These are phyloP conservation scores for Acrocera orbiculus DNA, from an alignment of 2,888 invertebrate genomes.

Conservation along the genomic window DNA sequence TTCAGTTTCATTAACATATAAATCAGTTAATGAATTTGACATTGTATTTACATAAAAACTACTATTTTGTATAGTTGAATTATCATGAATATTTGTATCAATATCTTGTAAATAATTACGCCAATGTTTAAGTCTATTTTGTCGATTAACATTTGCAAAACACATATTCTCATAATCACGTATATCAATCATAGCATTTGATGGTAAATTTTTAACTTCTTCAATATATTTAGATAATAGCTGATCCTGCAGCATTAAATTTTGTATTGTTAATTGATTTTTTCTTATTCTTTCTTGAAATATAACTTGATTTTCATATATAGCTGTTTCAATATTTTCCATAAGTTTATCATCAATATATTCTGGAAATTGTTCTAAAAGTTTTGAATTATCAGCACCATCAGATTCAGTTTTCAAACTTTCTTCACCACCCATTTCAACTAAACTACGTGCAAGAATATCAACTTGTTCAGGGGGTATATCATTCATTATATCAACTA, in stretches of 20 bases:
- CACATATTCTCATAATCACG: conserved; percentile 14
- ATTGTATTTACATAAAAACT: conserved; percentile 14
- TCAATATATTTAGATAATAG: conserved; percentile 14
- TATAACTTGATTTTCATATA: conserved; percentile 15
- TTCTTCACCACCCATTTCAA: conserved; percentile 13
- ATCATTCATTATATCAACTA: conserved; percentile 14
- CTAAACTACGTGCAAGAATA: conserved; percentile 12
- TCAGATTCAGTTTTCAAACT: conserved; percentile 11
- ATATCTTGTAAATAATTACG: conserved; percentile 13
- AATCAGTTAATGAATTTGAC: conserved; percentile 12
- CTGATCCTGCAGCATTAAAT: conserved; percentile 14
- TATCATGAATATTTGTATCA: conserved; percentile 12
- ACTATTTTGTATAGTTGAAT: conserved; percentile 13
- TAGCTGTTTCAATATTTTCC: conserved; percentile 14
- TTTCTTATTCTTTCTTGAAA: conserved; percentile 14
- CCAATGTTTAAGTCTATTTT: conserved; percentile 13
- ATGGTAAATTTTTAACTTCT: conserved; percentile 11
- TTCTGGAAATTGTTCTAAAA: conserved; percentile 12
- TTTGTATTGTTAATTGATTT: conserved; percentile 14
- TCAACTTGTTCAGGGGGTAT: conserved; percentile 13
- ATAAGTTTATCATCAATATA: conserved; percentile 12
- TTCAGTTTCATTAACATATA: conserved; percentile 12
- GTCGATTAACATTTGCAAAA: conserved; percentile 11
- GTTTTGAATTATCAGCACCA: conserved; percentile 9
- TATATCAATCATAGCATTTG: conserved; percentile 10